phyloP scores from a whole-genome alignment of 2,888 invertebrate genomes.

The Clitarchus hookeri region DNA sequence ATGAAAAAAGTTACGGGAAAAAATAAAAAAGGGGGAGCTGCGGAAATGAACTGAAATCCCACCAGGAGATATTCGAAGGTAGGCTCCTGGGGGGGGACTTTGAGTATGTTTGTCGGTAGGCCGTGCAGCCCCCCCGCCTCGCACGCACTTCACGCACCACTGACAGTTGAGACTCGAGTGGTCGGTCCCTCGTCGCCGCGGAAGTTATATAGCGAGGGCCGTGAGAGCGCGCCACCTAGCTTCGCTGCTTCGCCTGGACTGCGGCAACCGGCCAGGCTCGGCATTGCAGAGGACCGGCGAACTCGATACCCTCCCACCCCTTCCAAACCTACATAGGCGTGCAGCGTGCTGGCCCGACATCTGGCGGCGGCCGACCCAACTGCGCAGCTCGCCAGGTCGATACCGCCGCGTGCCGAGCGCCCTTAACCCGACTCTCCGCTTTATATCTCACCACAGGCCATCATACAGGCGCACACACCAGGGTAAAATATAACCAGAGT shows the following conservation, averaged over 20 bases:
- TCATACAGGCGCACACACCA: too few species aligned
- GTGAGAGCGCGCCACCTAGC: not conserved
- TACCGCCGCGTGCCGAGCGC: not conserved
- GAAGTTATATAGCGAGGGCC: not conserved
- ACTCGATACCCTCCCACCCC: conserved; percentile 29
- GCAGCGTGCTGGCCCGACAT: not conserved
- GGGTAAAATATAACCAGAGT: too few species aligned
- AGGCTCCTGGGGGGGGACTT: conserved; percentile 33
- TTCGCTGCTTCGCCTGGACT: conserved; percentile 37
- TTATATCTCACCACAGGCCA: too few species aligned
- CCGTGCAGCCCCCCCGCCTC: conserved; percentile 37
- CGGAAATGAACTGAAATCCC: not conserved
- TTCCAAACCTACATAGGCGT: not conserved
- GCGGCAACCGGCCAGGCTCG: conserved; percentile 37
- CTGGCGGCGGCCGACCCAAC: not conserved
- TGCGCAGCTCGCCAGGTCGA: not conserved
- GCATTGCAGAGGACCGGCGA: conserved; percentile 36
- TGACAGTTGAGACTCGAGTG: not conserved
- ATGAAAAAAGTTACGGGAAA: not conserved
- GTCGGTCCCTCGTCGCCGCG: not conserved
- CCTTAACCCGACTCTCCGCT: too few species aligned
- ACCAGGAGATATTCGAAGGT: conserved; percentile 44
- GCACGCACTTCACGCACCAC: conserved; percentile 18
- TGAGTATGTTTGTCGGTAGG: conserved; percentile 31
- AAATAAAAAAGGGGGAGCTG: conserved; percentile 17